A percentile compares a stretch with the other conserved stretches of the same genome.
Conservation (phyloP, 2,113 vertebrate genomes). For the Coregonus clupeaformis region DNA sequence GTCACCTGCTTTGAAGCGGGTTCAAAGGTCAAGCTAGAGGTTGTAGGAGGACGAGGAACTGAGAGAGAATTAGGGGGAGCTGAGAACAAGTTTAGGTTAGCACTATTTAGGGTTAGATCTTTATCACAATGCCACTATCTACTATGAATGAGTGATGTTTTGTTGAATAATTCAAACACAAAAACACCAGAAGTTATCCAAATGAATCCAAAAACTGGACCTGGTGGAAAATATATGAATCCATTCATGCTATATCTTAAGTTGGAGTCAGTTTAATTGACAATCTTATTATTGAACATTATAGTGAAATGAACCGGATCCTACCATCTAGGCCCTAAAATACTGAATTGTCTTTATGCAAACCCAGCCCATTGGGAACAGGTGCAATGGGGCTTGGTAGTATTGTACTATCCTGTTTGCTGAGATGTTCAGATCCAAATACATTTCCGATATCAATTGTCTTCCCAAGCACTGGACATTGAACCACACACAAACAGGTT, state of each 20-base stretch:
- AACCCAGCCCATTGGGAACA: slow-evolving; percentile 38
- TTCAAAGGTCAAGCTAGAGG: slow-evolving; percentile 32
- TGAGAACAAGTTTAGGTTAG: slow-evolving; percentile 2
- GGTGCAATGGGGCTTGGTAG: slow-evolving; percentile 50
- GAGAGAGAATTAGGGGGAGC: slow-evolving; percentile 9
- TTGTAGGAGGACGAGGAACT: slow-evolving; percentile 11
- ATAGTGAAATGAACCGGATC: slow-evolving; percentile 27
- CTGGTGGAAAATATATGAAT: too few relatives aligned
- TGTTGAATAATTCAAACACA: too few relatives aligned
- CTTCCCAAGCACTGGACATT: slow-evolving; percentile 19
- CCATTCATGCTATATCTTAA: too few relatives aligned
- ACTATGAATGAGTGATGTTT: neutral
- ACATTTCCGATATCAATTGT: slow-evolving; percentile 25
- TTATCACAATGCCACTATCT: neutral
- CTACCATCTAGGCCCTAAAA: slow-evolving; percentile 20
- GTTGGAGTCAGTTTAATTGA: neutral
- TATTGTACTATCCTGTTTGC: neutral
- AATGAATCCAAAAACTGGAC: too few relatives aligned
- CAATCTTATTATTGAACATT: neutral
- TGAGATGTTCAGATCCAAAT: neutral
- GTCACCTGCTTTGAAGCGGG: slow-evolving; percentile 32
- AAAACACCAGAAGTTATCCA: too few relatives aligned
- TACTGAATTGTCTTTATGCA: slow-evolving; percentile 31
- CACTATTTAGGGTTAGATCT: neutral
- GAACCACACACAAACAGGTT: slow-evolving; percentile 2